Evolutionary conservation across 2,113 vertebrate species (phyloP), one percentile per base, ranked within the genome.

Genomic region (Theropithecus gelada): DNA sequence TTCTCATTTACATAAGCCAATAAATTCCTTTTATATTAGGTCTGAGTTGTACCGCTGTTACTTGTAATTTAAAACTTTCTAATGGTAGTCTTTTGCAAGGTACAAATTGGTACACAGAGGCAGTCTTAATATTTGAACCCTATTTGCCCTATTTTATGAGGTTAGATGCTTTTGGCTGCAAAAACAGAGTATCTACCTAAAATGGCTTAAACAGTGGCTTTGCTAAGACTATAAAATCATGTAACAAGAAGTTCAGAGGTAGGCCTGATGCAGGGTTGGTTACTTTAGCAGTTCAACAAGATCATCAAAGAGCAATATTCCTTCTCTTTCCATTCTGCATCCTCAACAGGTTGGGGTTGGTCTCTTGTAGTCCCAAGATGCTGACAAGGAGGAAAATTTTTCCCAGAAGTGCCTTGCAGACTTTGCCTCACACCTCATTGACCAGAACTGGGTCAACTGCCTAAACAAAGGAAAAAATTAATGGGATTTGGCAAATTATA

Each of bases 11-110:
- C n/a, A 35, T 14, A 6, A 95, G 35, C 30, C 61, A 96, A 38
- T 23, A 30, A 61, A 55, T 88, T 90, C 16, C n/a, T 94, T 96
- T 84, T 84, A 81, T 16, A 95, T 90, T 79, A 88, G 22, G 38
- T 84, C 48, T 83, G 50, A 86, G 18, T 59, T 82, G 14, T 75
- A 27, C 8, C 78, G 57, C 55, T 83, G 8, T 82, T 91, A 89
- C 64, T 84, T 94, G 35, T 55, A 72, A 87, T 68, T 87, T 68
- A 50, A 61, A 88, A 10, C 40, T 22, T 50, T 85, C n/a, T 75
- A 87, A 68, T 82, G 76, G 79, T 35, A 78, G 35, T 64, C 25
- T 88, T 85, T 35, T 95, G 8, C 30, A 79, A 94, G n/a, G 30
- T 57, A 45, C 80, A 75, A 91, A 92, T 55, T 64, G 30, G 68